Evolutionary conservation across 2,113 vertebrate species (phyloP), one percentile per base, ranked within the genome.

Genomic region (Tetrax tetrax): DNA sequence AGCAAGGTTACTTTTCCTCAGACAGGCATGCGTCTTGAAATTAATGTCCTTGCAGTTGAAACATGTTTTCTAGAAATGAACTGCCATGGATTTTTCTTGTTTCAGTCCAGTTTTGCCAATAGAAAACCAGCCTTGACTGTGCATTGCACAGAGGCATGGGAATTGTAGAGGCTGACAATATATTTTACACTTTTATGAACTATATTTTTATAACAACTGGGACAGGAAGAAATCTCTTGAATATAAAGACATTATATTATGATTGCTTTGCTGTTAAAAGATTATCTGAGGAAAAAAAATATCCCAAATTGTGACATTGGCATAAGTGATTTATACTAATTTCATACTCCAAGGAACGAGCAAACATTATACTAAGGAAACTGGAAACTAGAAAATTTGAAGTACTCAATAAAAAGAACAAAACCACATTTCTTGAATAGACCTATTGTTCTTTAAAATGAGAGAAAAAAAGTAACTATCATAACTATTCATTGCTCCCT

Each of bases 321-420:
- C 77, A 66, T 63, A 91, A 88, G 23, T 86, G 51, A 81, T 94
- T 89, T 86, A 61, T 81, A 88, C 89, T 96, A 63, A 90, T 95
- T 96, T 94, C 84, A 80, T 94, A 60, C 65, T 90, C 41, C 16
- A 71, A 85, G 56, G 56, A 93, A 92, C 22, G 27, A 93, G 38
- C 29, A 94, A 94, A 78, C 56, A 48, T 82, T 90, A 79, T 81
- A 88, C 43, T 78, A 83, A 92, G 56, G 93, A 92, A 95, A 97
- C 54, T 83, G 54, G 76, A 92, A 95, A 89, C 63, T 77, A 80
- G 54, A 70, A 87, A 80, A 81, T 82, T 56, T 92, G 51, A 94
- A 92, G 54, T 75, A 77, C 54, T 77, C 14, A 68, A 70, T 93
- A 93, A 92, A 92, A 90, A 92, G 68, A 94, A 89, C 16, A 93